These are phyloP conservation scores for Chionis minor DNA, from an alignment of 2,113 vertebrate species.

Conservation along the genomic window DNA sequence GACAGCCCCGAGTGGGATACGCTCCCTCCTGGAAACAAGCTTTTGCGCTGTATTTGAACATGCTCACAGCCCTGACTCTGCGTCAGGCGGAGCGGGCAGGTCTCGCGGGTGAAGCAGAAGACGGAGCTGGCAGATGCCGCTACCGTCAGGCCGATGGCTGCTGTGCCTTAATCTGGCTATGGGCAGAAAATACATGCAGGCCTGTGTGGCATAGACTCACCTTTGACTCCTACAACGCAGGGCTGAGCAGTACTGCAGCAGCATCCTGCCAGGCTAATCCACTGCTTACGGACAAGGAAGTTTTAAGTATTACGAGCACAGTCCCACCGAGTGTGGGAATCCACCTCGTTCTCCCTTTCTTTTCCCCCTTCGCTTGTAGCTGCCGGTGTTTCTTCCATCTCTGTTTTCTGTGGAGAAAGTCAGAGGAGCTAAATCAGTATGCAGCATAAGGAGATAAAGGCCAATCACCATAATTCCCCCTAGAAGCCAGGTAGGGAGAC, in stretches of 20 bases:
- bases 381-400: neutral
- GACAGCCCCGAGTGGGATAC: neutral
- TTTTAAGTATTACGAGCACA: accelerated
- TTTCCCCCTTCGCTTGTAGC: neutral
- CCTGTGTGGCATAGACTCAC: neutral
- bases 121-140: neutral
- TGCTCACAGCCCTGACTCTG: neutral
- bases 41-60: neutral
- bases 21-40: neutral
- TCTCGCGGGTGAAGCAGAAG: neutral
- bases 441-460: neutral
- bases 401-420: neutral
- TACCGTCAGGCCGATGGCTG: neutral
- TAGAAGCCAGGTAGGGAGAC: neutral
- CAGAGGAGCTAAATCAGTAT: neutral
- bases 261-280: neutral
- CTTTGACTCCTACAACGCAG: neutral
- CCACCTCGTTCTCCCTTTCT: neutral
- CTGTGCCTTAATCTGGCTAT: neutral
- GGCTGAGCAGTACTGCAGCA: neutral
- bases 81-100: too few relatives aligned
- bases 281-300: neutral
- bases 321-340: neutral
- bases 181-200: neutral
- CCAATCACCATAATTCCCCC: neutral